Conservation (phyloP, 2,888 invertebrate genomes). For the Agrochola litura region DNA sequence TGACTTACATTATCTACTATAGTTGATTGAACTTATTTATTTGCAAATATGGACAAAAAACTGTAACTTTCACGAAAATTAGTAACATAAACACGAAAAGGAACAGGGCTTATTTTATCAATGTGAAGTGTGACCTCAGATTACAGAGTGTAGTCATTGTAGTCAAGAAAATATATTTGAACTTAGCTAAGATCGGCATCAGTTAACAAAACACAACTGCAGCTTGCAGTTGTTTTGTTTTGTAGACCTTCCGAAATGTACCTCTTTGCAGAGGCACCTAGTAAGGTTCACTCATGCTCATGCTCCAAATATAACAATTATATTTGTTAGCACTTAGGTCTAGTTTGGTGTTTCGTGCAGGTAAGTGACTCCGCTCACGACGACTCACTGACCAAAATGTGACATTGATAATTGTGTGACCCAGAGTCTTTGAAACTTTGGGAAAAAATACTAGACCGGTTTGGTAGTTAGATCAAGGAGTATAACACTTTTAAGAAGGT, state of each 20-base stretch:
- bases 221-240: neutral
- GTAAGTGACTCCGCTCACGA: neutral
- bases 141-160: neutral
- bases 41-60: neutral
- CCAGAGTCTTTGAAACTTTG: neutral
- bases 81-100: neutral
- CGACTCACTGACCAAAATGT: neutral
- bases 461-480: neutral
- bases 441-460: slow-evolving; percentile 24
- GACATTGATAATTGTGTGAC: neutral
- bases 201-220: slow-evolving; percentile 4
- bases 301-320: neutral
- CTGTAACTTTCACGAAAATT: neutral
- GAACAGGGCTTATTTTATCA: neutral
- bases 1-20: neutral
- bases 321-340: neutral
- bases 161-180: neutral
- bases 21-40: slow-evolving; percentile 41
- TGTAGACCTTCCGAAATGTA: neutral
- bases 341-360: neutral
- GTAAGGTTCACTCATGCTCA: neutral
- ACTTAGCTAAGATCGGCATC: neutral
- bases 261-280: neutral
- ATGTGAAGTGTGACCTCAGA: neutral
- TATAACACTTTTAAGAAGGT: slow-evolving; percentile 3